Percentiles rank a stretch among this genome's conserved stretches.
These are phyloP conservation scores for Parazoanthus darwini DNA, from an alignment of 92 coral and sea anemone genomes.

Conservation along the genomic window DNA sequence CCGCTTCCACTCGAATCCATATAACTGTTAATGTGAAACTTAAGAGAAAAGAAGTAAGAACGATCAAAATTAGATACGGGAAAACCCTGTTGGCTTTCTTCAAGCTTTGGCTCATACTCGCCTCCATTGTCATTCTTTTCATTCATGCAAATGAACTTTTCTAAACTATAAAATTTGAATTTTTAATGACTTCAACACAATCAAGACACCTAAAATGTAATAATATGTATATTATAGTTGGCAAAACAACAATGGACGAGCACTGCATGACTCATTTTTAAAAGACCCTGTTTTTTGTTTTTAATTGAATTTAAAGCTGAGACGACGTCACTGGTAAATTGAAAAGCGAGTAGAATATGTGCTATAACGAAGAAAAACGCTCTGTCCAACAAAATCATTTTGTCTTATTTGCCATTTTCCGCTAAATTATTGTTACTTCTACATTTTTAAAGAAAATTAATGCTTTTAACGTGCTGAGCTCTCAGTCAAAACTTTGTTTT, in stretches of 20 bases:
- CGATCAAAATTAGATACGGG: not conserved
- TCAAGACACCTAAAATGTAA: too few relatives aligned
- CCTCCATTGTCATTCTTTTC: not conserved
- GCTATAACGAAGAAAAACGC: too few relatives aligned
- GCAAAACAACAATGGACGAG: not conserved
- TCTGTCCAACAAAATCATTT: too few relatives aligned
- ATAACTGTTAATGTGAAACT: constrained; percentile 30
- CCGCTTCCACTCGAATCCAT: constrained; percentile 21
- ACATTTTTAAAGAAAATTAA: too few relatives aligned
- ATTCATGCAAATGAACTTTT: constrained; percentile 18
- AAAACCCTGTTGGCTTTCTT: constrained; percentile 14
- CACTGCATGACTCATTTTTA: not conserved
- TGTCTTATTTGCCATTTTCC: too few relatives aligned
- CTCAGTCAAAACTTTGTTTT: too few relatives aligned
- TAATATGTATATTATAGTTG: not conserved
- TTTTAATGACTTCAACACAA: constrained; percentile 13
- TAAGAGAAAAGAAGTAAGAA: constrained; percentile 32
- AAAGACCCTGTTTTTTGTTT: too few relatives aligned
- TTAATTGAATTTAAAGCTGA: too few relatives aligned
- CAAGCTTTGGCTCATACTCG: constrained; percentile 2
- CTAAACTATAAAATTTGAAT: not conserved
- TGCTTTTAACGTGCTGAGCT: too few relatives aligned
- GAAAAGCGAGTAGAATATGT: too few relatives aligned
- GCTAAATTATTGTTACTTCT: too few relatives aligned
- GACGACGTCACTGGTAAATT: too few relatives aligned